Conservation (phyloP, 2,797 vertebrate species). For the Smutsia gigantea region DNA sequence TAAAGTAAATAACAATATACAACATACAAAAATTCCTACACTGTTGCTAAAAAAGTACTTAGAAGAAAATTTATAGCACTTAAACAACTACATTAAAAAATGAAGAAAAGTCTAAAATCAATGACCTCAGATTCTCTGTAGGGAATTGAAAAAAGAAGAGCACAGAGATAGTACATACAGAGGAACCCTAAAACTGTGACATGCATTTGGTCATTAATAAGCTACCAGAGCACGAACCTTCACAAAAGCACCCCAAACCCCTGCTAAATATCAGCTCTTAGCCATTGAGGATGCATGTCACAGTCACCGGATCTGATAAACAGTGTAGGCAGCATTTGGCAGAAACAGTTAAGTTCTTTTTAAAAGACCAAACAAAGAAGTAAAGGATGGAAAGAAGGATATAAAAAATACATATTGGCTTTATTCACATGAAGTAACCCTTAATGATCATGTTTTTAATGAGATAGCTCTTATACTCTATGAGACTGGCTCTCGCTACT, state of each 20-base stretch:
- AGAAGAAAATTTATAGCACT: background rate
- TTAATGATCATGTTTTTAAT: slow-evolving; percentile 48
- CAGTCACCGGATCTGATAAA: background rate
- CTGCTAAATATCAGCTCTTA: slow-evolving; percentile 33
- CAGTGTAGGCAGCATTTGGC: slow-evolving; percentile 34
- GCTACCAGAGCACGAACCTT: slow-evolving; percentile 49
- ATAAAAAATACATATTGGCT: background rate
- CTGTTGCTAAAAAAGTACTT: background rate
- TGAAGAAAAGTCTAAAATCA: slow-evolving; percentile 12
- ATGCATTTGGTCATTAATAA: background rate
- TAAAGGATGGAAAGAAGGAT: slow-evolving; percentile 52
- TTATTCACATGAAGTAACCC: slow-evolving; percentile 35
- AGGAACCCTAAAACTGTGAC: background rate
- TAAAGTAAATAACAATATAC: background rate
- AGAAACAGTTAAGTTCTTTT: slow-evolving; percentile 10
- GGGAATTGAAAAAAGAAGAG: slow-evolving; percentile 17
- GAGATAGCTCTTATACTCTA: background rate
- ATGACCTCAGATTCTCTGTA: background rate
- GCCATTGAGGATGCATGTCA: background rate
- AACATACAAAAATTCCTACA: background rate
- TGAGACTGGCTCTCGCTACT: background rate
- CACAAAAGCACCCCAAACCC: slow-evolving; percentile 31
- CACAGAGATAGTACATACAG: background rate
- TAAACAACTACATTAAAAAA: background rate
- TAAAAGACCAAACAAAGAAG: slow-evolving; percentile 28